These are phyloP conservation scores for Brachionichthys hirsutus DNA, from an alignment of 2,113 vertebrate genomes.

Conservation along the genomic window DNA sequence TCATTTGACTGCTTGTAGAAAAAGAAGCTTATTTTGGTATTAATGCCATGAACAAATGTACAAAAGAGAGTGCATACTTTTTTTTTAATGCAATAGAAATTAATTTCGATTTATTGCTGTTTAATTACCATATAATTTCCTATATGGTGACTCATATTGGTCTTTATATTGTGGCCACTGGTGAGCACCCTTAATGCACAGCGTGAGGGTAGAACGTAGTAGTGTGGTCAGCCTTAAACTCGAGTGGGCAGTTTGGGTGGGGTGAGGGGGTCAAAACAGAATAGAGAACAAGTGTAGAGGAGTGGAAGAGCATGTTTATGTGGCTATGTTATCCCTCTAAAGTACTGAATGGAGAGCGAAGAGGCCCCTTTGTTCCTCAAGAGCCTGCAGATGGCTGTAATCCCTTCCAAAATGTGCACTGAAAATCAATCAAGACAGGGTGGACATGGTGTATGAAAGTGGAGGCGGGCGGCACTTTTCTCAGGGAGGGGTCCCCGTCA, in stretches of 20 bases:
- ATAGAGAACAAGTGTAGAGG: slow-evolving; percentile 47
- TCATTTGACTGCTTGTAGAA: too few species aligned
- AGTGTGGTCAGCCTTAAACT: slow-evolving; percentile 35
- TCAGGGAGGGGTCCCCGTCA: slow-evolving; percentile 45
- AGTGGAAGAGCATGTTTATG: slow-evolving; percentile 62
- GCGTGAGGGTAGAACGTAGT: background rate
- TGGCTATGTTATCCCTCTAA: slow-evolving; percentile 72
- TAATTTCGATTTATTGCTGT: too few species aligned
- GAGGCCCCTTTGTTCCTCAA: slow-evolving; percentile 78
- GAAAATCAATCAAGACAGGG: slow-evolving; percentile 75
- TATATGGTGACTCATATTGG: slow-evolving; percentile 3
- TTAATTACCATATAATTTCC: too few species aligned
- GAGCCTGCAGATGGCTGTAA: slow-evolving; percentile 82
- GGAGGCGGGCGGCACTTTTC: slow-evolving; percentile 57
- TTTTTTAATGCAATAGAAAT: too few species aligned
- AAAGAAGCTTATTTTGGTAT: too few species aligned
- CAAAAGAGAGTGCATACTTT: too few species aligned
- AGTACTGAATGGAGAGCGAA: slow-evolving; percentile 62
- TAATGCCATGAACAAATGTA: too few species aligned
- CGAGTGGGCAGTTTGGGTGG: slow-evolving; percentile 51
- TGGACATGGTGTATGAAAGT: slow-evolving; percentile 63
- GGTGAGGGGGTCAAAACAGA: slow-evolving; percentile 62
- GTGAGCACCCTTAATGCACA: background rate
- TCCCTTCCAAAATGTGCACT: slow-evolving; percentile 77
- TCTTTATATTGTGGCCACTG: slow-evolving; percentile 9